phyloP scores from a whole-genome alignment of 92 coral and sea anemone genomes.

The Epizoanthus scotinus region DNA sequence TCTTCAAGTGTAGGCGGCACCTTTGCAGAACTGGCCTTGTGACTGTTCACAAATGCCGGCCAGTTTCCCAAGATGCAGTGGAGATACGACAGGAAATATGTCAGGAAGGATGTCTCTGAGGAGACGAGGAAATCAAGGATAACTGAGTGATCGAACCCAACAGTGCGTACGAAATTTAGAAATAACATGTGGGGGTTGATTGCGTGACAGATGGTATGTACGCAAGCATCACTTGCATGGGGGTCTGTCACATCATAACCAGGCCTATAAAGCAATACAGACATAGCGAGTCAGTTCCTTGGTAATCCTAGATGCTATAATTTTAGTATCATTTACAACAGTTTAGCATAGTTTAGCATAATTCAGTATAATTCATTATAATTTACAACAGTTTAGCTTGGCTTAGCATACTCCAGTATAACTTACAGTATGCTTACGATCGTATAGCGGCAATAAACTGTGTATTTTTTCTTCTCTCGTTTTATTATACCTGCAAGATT shows the following conservation, averaged over 20 bases:
- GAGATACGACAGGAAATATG: slow-evolving; percentile 70
- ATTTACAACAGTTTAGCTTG: no score
- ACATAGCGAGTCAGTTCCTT: no score
- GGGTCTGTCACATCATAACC: background rate
- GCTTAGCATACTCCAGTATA: no score
- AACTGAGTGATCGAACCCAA: slow-evolving; percentile 81
- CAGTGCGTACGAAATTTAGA: slow-evolving; percentile 56
- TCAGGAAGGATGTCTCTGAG: slow-evolving; percentile 91
- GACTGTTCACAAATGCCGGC: slow-evolving; percentile 51
- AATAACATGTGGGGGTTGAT: slow-evolving; percentile 84
- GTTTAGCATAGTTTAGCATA: no score
- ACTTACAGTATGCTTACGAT: no score
- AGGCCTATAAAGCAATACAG: slow-evolving; percentile 1
- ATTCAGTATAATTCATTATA: no score
- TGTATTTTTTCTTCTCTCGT: no score
- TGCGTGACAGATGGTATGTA: slow-evolving; percentile 4
- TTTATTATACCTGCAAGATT: no score
- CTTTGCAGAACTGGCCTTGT: background rate
- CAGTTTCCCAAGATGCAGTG: slow-evolving; percentile 67
- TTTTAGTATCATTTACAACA: no score
- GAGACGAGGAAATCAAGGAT: slow-evolving; percentile 90
- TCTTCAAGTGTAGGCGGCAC: background rate
- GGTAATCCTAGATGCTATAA: no score
- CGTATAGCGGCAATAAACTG: no score
- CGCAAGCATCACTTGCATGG: background rate